Conservation (phyloP, 2,797 vertebrate species). For the Acrossocheilus fasciatus region DNA sequence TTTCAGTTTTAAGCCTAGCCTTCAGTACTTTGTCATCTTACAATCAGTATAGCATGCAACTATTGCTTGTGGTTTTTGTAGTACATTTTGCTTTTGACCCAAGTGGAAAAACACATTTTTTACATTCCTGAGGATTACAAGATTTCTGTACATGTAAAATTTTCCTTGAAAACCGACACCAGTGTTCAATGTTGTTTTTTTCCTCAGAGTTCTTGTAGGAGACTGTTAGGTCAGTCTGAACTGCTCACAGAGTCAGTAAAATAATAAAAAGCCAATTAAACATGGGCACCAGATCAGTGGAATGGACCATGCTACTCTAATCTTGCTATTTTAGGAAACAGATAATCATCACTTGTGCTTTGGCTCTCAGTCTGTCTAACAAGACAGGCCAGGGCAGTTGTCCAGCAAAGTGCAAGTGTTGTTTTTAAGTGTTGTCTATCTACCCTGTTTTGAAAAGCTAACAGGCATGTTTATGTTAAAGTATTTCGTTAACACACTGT, state of each 20-base stretch:
- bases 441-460: slow-evolving; percentile 10
- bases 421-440: neutral
- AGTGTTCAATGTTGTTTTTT: neutral
- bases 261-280: slow-evolving; percentile 49
- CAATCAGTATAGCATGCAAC: neutral
- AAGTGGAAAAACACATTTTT: slow-evolving; percentile 28
- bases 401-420: neutral
- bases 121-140: slow-evolving; percentile 12
- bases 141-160: neutral
- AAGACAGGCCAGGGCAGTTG: slow-evolving; percentile 4
- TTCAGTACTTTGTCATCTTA: slow-evolving; percentile 11
- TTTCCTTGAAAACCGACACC: neutral
- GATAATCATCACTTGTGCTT: slow-evolving; percentile 51
- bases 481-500: neutral
- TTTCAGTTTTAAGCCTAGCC: neutral
- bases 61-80: slow-evolving; percentile 18
- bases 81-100: slow-evolving; percentile 9
- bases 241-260: slow-evolving; percentile 11
- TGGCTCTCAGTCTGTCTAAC: slow-evolving; percentile 48
- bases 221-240: neutral
- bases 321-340: slow-evolving; percentile 50
- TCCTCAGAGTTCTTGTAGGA: neutral
- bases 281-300: slow-evolving; percentile 24
- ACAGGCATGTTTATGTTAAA: neutral
- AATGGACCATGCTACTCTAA: slow-evolving; percentile 50